Base-by-base conservation (phyloP, 92 coral and sea anemone species). In the Actinostola sp. region DNA sequence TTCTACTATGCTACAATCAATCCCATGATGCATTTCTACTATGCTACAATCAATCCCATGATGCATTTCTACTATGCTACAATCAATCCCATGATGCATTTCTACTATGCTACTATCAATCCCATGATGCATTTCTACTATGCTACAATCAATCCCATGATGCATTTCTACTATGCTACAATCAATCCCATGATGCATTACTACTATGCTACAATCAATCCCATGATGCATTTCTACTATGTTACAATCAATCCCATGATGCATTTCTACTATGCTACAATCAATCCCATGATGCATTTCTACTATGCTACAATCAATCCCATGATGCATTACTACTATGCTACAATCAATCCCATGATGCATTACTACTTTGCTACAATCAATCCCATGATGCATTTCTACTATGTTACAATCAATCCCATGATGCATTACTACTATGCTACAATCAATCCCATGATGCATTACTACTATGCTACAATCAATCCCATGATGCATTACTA, bases 351-450 rank as follows among this genome's bases (percentile, higher is more conserved):
- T 2, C 23, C 17, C 19, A 13, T 19, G 8, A 31, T 24, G 2
- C 25, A 35, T 5, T 57, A 57, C 98, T n/a, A n/a, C n/a, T n/a
- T n/a, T n/a, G n/a, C n/a, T n/a, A n/a, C n/a, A n/a, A n/a, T n/a
- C 45, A 39, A 39, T 39, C 7, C 14, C 7, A 7, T 14, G 45
- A 7, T 39, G 45, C 45, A 39, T 39, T 39, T 7, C 7, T 7
- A 39, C 45, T 7, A 14, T 39, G 45, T 14, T 7, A 39, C 14
- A 13, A 46, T 16, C 23, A 16, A 4, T 2, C 23, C 17, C 19
- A 13, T 19, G 8, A 31, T 24, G 2, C 25, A 35, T 5, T 57
- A 57, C 98, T n/a, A n/a, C n/a, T n/a, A n/a, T n/a, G n/a, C n/a
- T n/a, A n/a, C n/a, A n/a, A n/a, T n/a, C 45, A 39, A 39, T 39